These are phyloP conservation scores for Ibycter americanus DNA, from an alignment of 2,797 vertebrate genomes.

Conservation along the genomic window DNA sequence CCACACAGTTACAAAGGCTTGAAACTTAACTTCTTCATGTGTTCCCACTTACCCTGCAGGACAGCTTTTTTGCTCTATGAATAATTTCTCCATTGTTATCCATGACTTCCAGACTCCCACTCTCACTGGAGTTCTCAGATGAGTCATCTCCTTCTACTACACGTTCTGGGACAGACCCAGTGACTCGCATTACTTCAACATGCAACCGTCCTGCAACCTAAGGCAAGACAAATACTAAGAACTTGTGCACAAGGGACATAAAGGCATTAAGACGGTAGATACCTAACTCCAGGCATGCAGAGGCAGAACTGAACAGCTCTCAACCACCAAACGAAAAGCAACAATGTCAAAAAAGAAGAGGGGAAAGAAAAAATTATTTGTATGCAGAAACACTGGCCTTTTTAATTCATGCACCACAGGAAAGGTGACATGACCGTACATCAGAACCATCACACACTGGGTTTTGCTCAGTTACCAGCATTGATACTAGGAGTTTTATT, in stretches of 20 bases:
- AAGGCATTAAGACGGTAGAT: neutral
- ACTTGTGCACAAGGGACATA: neutral
- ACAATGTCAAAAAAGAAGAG: neutral
- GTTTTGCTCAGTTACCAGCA: neutral
- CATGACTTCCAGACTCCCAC: conserved; percentile 89
- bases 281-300: neutral
- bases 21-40: neutral
- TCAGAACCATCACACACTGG: neutral
- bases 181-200: conserved; percentile 91
- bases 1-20: neutral
- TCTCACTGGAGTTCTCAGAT: conserved; percentile 97
- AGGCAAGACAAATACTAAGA: neutral
- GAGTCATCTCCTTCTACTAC: conserved; percentile 90
- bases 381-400: neutral
- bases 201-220: conserved; percentile 95
- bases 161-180: conserved; percentile 88
- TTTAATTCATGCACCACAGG: neutral
- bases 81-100: conserved; percentile 92
- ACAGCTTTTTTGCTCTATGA: conserved; percentile 90
- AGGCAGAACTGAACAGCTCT: neutral
- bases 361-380: neutral
- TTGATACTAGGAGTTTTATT: neutral
- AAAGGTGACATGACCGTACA: neutral
- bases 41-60: conserved; percentile 85
- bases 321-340: neutral